Conservation (phyloP, 2,888 invertebrate species). For the Serripes groenlandicus region DNA sequence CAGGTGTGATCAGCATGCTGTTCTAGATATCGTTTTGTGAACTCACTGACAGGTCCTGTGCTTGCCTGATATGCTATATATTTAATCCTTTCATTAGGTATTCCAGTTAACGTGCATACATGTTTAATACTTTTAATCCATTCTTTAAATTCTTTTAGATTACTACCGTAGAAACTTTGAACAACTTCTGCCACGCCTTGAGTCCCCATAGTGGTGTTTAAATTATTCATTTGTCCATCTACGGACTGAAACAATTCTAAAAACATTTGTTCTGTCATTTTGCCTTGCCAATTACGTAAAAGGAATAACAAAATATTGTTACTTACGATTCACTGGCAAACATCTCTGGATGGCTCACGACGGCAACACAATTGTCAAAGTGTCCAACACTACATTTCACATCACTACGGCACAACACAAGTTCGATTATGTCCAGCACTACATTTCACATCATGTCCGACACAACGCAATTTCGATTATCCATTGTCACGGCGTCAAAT, state of each 20-base stretch:
- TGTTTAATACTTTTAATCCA: conserved; percentile 43
- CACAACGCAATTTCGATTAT: no score
- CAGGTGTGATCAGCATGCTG: not conserved
- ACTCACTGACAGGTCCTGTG: conserved; percentile 38
- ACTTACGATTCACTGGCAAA: no score
- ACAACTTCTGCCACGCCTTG: conserved; percentile 36
- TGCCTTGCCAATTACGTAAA: not conserved
- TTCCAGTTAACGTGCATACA: conserved; percentile 15
- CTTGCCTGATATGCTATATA: conserved; percentile 35
- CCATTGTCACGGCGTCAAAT: no score
- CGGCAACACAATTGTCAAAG: no score
- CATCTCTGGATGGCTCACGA: no score
- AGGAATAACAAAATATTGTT: no score
- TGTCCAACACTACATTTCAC: no score
- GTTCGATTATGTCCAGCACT: no score
- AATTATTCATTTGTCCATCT: conserved; percentile 5
- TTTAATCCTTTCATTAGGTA: not conserved
- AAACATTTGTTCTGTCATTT: conserved; percentile 10
- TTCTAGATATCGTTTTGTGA: conserved; percentile 35
- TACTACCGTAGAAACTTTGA: conserved; percentile 30
- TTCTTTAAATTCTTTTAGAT: conserved; percentile 29
- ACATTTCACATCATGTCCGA: no score
- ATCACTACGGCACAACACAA: no score
- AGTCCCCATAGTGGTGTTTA: conserved; percentile 26
- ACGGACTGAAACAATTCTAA: conserved; percentile 13